A percentile compares a stretch with the other conserved stretches of the same genome.
Evolutionary conservation across 1,140 invertebrate species (phyloP).

Genomic region (Drosophila littoralis): DNA sequence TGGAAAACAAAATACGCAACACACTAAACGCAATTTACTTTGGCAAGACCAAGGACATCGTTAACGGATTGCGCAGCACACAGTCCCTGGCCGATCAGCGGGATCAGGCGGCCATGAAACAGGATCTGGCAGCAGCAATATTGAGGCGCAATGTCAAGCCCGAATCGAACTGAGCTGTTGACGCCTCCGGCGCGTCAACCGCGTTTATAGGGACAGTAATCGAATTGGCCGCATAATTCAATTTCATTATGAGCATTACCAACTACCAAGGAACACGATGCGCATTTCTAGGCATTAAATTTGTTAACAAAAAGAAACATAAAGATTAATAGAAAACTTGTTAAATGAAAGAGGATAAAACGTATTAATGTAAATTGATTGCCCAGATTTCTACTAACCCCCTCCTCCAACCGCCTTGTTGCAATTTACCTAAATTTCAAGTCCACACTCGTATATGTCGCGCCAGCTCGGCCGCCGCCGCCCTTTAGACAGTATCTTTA

Average conservation of each 20-base stretch:
- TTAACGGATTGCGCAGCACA: conserved; percentile 97
- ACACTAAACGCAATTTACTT: conserved; percentile 99
- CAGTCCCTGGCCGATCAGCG: conserved; percentile 93
- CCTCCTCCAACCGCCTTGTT: conserved; percentile 46
- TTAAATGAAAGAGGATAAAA: conserved; percentile 54
- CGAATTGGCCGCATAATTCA: conserved; percentile 48
- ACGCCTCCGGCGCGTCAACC: conserved; percentile 36
- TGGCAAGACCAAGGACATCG: conserved; percentile 99
- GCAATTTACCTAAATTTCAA: conserved; percentile 44
- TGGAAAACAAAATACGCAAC: conserved; percentile 99
- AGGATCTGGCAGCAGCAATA: conserved; percentile 93
- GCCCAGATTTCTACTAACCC: conserved; percentile 19
- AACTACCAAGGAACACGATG: conserved; percentile 44
- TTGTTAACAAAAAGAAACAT: conserved; percentile 56
- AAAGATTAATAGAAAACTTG: conserved; percentile 59
- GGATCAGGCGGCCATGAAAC: conserved; percentile 92
- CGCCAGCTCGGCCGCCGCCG: conserved; percentile 63
- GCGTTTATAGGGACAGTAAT: conserved; percentile 41
- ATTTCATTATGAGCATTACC: conserved; percentile 46
- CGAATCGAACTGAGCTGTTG: conserved; percentile 74
- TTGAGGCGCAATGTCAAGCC: conserved; percentile 87
- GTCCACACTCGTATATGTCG: conserved; percentile 40
- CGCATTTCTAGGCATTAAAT: conserved; percentile 80
- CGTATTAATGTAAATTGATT: conserved; percentile 67
- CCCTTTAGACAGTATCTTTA: conserved; percentile 73